Evolutionary conservation across 2,113 vertebrate genomes (phyloP).

Genomic region (Atrichornis clamosus): DNA sequence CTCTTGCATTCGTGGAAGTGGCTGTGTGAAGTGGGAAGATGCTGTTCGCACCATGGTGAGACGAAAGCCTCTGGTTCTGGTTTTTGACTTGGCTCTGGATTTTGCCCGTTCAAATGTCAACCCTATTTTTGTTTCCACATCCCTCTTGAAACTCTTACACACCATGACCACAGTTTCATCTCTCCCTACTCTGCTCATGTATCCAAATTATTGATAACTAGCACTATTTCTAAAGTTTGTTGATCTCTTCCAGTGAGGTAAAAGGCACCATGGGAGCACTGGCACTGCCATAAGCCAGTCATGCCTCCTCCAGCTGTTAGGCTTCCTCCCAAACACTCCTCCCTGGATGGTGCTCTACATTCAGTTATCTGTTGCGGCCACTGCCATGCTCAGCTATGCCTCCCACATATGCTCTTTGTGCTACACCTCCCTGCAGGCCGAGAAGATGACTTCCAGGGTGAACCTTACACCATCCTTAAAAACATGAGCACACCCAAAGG

Average conservation of each 20-base stretch:
- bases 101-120: background rate
- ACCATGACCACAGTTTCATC: background rate
- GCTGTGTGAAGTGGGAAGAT: background rate
- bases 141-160: background rate
- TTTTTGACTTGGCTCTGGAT: background rate
- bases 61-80: background rate
- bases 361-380: background rate
- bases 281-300: accelerated
- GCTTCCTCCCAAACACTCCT: background rate
- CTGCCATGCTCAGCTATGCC: background rate
- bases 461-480: background rate
- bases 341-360: background rate
- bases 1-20: background rate
- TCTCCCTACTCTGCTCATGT: background rate
- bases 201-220: background rate
- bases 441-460: background rate
- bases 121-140: background rate
- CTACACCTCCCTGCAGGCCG: background rate
- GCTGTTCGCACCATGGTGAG: accelerated
- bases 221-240: background rate
- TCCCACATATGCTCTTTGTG: background rate
- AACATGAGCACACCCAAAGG: background rate
- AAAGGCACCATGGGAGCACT: background rate
- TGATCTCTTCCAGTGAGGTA: background rate
- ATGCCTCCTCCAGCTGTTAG: background rate